These are phyloP conservation scores for Mystacides longicornis DNA, from an alignment of 2,888 invertebrate genomes.

Conservation along the genomic window DNA sequence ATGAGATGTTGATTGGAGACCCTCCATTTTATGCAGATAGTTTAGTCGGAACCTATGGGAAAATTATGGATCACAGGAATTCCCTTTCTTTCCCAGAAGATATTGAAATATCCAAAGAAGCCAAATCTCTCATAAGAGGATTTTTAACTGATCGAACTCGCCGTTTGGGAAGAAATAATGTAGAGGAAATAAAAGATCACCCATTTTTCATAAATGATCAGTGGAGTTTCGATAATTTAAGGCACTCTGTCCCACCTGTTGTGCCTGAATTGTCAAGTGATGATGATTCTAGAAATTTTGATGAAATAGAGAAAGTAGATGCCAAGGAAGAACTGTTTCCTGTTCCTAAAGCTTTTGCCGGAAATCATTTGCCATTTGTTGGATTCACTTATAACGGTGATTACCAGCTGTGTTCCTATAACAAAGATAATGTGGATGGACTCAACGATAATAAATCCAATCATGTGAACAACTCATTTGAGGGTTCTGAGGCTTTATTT, in stretches of 20 bases:
- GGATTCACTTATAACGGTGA: constrained; percentile 97
- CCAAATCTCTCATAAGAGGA: constrained; percentile 83
- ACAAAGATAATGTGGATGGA: constrained; percentile 59
- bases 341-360: constrained; percentile 94
- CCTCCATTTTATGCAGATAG: constrained; percentile 99
- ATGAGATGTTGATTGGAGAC: constrained; percentile 98
- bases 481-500: constrained; percentile 54
- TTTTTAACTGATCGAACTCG: constrained; percentile 87
- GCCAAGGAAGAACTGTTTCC: constrained; percentile 91
- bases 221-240: constrained; percentile 95
- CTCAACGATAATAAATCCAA: constrained; percentile 57
- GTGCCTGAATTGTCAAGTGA: constrained; percentile 93
- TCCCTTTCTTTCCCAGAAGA: constrained; percentile 94
- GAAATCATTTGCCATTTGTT: constrained; percentile 96
- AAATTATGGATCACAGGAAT: constrained; percentile 98
- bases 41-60: constrained; percentile 94
- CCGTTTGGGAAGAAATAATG: constrained; percentile 85
- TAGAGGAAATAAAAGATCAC: constrained; percentile 91
- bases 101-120: constrained; percentile 82
- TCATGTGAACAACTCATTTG: constrained; percentile 48
- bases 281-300: constrained; percentile 98
- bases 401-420: constrained; percentile 63
- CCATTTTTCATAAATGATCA: constrained; percentile 94
- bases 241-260: constrained; percentile 92
- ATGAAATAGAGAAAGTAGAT: constrained; percentile 93